phyloP scores from a whole-genome alignment of 2,797 vertebrate genomes.

The Hirundo rustica region DNA sequence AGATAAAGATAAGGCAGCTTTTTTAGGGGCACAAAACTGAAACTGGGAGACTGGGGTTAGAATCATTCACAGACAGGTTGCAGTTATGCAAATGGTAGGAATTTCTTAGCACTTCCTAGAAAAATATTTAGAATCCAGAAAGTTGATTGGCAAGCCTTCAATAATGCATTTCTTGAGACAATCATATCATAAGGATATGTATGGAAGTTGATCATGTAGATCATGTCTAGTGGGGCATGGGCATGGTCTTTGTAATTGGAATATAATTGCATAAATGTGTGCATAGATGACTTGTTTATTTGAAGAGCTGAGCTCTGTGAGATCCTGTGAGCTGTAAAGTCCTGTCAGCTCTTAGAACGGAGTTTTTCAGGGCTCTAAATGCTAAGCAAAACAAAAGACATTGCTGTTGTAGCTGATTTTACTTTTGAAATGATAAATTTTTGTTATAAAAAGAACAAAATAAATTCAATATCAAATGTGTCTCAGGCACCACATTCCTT shows the following conservation, averaged over 20 bases:
- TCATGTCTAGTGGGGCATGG: neutral
- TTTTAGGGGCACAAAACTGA: neutral
- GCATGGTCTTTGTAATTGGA: neutral
- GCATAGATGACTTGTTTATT: neutral
- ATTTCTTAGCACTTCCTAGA: neutral
- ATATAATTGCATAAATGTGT: neutral
- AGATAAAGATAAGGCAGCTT: neutral
- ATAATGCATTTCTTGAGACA: neutral
- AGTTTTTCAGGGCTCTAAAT: neutral
- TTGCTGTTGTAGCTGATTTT: neutral
- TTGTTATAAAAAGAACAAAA: neutral
- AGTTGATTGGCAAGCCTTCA: neutral
- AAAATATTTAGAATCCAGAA: neutral
- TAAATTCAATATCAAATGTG: neutral
- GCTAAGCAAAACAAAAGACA: neutral
- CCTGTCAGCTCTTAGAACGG: neutral
- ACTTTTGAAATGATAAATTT: slow-evolving; percentile 26
- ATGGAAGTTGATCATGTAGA: neutral
- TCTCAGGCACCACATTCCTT: neutral
- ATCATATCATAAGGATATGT: neutral
- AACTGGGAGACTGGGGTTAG: neutral
- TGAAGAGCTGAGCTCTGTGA: neutral
- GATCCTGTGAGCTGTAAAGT: neutral
- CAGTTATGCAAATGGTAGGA: neutral
- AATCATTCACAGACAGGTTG: neutral